These are phyloP conservation scores for Rhea pennata DNA, from an alignment of 2,113 vertebrate genomes.

Conservation along the genomic window DNA sequence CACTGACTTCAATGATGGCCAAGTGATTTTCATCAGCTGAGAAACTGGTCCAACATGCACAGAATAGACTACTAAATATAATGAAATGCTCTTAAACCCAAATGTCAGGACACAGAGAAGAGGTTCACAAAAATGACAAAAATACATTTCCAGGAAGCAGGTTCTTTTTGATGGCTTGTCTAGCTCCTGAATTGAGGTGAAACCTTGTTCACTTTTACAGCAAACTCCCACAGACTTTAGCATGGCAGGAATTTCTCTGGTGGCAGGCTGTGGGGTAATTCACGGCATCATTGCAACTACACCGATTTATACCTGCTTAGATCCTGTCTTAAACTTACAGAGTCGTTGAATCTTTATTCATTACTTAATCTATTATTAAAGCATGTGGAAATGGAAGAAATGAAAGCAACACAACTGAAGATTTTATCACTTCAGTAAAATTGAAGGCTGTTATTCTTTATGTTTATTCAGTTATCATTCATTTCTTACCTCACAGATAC, in stretches of 20 bases:
- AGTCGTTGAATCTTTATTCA: neutral
- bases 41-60: constrained; percentile 9
- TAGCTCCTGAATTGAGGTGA: neutral
- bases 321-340: neutral
- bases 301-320: neutral
- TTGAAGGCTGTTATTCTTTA: neutral
- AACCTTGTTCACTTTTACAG: neutral
- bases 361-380: neutral
- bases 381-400: neutral
- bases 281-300: neutral
- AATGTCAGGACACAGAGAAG: neutral
- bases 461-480: neutral
- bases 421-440: constrained; percentile 20
- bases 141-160: neutral
- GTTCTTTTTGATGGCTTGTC: neutral
- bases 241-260: neutral
- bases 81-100: neutral
- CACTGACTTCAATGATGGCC: neutral
- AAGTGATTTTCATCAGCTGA: constrained; percentile 26
- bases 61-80: neutral
- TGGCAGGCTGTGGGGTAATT: neutral
- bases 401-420: neutral
- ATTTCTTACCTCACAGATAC: constrained; percentile 87
- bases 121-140: neutral
- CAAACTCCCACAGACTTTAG: neutral